A percentile compares a stretch with the other conserved stretches of the same genome.
Evolutionary conservation across 2,797 vertebrate species (phyloP).

Genomic region (Poecilia picta): DNA sequence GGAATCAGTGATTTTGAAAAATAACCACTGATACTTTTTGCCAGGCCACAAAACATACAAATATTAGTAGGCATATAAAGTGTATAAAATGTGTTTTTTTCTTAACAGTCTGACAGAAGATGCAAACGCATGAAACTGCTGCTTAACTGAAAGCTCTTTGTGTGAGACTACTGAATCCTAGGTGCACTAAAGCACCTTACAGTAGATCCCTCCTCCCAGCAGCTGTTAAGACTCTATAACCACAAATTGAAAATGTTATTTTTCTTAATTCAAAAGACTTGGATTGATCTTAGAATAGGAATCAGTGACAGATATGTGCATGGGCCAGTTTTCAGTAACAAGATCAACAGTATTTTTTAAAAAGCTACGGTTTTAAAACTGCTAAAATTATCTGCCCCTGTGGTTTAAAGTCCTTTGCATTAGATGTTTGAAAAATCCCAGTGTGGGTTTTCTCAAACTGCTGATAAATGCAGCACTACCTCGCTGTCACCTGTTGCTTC

Average conservation of each 20-base stretch:
- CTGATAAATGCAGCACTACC: background rate
- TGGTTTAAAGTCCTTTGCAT: background rate
- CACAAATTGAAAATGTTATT: too few species aligned
- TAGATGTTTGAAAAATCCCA: background rate
- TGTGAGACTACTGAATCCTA: background rate
- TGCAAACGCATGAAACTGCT: background rate
- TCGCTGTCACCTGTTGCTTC: background rate
- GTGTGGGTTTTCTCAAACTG: background rate
- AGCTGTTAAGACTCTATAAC: background rate
- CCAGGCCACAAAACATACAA: background rate
- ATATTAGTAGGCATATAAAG: background rate
- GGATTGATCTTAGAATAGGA: background rate
- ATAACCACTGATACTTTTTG: background rate
- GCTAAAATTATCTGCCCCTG: background rate
- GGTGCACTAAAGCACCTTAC: background rate
- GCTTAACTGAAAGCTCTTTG: background rate
- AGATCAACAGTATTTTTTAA: too few species aligned
- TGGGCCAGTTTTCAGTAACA: background rate
- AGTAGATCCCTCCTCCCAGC: background rate
- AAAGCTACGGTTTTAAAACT: background rate
- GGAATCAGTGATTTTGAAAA: background rate
- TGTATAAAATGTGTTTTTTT: background rate
- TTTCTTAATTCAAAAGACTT: background rate
- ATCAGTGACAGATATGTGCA: background rate
- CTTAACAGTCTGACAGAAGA: background rate